Evolutionary conservation across 2,797 vertebrate genomes (phyloP).

Genomic region (Podargus strigoides): DNA sequence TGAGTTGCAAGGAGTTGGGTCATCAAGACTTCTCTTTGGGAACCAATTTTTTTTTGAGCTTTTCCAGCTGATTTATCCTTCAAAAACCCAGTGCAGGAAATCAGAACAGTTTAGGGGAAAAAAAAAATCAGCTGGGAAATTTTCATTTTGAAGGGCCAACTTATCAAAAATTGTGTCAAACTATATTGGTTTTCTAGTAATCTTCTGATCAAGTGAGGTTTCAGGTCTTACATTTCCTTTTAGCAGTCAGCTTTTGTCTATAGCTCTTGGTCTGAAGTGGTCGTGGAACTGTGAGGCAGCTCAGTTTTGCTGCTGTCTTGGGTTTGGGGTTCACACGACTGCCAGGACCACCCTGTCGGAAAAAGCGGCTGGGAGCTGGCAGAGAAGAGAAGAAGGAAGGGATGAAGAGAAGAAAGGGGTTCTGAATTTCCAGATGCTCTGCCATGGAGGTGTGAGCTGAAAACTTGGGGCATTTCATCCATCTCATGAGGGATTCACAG

Average conservation of each 20-base stretch:
- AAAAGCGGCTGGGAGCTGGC: not conserved
- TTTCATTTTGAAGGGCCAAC: not conserved
- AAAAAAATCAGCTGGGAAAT: not conserved
- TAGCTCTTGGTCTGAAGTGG: fast-evolving
- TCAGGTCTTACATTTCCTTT: not conserved
- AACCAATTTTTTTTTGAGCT: not conserved
- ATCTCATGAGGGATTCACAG: fast-evolving
- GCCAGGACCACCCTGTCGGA: not conserved
- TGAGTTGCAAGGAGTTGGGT: not conserved
- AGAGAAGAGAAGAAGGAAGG: not conserved
- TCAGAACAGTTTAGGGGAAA: fast-evolving
- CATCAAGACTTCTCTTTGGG: not conserved
- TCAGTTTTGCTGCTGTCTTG: not conserved
- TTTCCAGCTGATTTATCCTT: not conserved
- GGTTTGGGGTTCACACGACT: fast-evolving
- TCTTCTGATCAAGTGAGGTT: not conserved
- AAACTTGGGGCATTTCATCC: not conserved
- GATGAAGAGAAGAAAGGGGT: fast-evolving
- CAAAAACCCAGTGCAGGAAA: not conserved
- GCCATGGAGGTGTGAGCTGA: not conserved
- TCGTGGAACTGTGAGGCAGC: not conserved
- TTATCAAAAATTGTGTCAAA: not conserved
- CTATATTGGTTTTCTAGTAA: not conserved
- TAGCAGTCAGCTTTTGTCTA: not conserved
- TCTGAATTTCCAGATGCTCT: not conserved